Percentiles rank a stretch among this genome's conserved stretches.
Evolutionary conservation across 1,140 invertebrate genomes (phyloP).

Genomic region (Orchestia grillus): DNA sequence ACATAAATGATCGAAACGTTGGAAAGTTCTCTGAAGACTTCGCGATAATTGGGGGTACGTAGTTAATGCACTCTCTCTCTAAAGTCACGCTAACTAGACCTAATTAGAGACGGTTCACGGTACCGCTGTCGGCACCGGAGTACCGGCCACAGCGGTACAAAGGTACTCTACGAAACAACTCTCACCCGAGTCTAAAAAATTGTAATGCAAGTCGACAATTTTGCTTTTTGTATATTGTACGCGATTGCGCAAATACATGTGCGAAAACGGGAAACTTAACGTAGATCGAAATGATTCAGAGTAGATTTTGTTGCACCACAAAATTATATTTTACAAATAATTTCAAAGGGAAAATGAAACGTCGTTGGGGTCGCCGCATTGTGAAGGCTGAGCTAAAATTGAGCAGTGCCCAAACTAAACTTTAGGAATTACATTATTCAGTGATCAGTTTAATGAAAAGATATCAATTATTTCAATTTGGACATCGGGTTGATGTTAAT

Average conservation of each 20-base stretch:
- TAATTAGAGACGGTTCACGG: not conserved
- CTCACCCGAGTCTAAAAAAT: not conserved
- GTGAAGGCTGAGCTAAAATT: too few relatives aligned
- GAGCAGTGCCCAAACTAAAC: too few relatives aligned
- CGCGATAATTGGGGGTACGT: not conserved
- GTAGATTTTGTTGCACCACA: too few relatives aligned
- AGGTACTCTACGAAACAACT: not conserved
- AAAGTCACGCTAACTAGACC: not conserved
- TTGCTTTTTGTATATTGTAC: not conserved
- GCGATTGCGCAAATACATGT: not conserved
- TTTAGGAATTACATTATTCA: too few relatives aligned
- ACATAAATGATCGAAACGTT: slow-evolving; percentile 31
- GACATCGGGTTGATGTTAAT: too few relatives aligned
- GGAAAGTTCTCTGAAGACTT: slow-evolving; percentile 18
- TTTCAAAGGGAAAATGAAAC: too few relatives aligned
- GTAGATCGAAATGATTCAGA: too few relatives aligned
- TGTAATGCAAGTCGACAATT: not conserved
- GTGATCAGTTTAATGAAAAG: too few relatives aligned
- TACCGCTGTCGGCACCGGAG: not conserved
- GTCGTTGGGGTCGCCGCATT: too few relatives aligned
- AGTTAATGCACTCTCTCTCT: not conserved
- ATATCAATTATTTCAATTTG: too few relatives aligned
- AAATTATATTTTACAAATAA: too few relatives aligned
- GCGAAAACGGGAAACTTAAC: not conserved
- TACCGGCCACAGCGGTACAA: not conserved